phyloP scores from a whole-genome alignment of 2,113 vertebrate genomes.

The Gymnarchus niloticus region DNA sequence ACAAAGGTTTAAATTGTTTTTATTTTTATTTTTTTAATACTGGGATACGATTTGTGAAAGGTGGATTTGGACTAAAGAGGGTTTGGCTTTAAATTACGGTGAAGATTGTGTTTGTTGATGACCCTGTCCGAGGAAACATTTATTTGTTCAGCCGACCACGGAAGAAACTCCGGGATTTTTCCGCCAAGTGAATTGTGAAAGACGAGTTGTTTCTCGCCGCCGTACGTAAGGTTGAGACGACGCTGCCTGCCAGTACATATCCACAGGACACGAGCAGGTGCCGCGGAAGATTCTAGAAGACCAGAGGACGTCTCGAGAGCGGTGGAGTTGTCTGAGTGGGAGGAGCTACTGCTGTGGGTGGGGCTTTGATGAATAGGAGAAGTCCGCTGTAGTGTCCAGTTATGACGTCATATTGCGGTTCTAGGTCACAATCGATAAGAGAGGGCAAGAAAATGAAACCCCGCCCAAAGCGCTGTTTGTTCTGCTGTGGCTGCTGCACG shows the following conservation, averaged over 20 bases:
- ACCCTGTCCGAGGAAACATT: conserved; percentile 1
- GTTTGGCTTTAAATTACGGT: not conserved
- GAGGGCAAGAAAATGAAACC: not conserved
- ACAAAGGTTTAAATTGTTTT: not conserved
- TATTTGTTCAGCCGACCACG: not conserved
- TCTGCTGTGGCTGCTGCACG: not conserved
- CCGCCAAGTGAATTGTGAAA: not conserved
- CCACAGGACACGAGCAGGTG: not conserved
- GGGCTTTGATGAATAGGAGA: conserved; percentile 6
- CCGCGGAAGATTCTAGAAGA: not conserved
- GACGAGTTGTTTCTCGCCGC: not conserved
- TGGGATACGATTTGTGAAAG: not conserved
- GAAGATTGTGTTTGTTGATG: not conserved
- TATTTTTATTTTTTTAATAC: not conserved
- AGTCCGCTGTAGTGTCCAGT: not conserved
- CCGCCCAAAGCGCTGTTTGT: not conserved
- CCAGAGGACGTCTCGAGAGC: not conserved
- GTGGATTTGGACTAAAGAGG: not conserved
- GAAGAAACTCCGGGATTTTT: not conserved
- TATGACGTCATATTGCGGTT: conserved; percentile 8
- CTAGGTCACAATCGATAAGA: not conserved
- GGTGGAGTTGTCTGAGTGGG: not conserved
- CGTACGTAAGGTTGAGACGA: not conserved
- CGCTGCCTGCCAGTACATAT: not conserved
- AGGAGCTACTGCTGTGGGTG: not conserved